These are phyloP conservation scores for Catocala sponsa DNA, from an alignment of 2,888 invertebrate genomes.

Conservation along the genomic window DNA sequence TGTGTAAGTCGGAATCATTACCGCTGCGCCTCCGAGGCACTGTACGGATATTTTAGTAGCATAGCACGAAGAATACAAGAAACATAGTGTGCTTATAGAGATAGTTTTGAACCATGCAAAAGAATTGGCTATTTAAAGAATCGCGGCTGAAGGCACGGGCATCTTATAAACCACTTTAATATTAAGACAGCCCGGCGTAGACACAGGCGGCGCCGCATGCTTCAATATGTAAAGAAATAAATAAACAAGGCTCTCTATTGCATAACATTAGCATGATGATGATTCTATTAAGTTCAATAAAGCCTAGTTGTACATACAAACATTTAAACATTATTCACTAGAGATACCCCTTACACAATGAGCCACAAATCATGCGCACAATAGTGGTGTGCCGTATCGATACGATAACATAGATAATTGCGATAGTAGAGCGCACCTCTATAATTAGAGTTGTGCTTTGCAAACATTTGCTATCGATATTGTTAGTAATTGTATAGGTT, in stretches of 20 bases:
- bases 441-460: conserved; percentile 48
- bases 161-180: too few relatives aligned
- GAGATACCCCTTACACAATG: conserved; percentile 31
- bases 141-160: too few relatives aligned
- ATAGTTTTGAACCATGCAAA: too few relatives aligned
- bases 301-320: conserved; percentile 24
- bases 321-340: conserved; percentile 10
- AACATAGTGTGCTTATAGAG: too few relatives aligned
- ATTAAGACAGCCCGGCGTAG: too few relatives aligned
- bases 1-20: too few relatives aligned
- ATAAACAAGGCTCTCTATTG: conserved; percentile 8
- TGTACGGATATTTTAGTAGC: too few relatives aligned
- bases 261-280: conserved; percentile 6
- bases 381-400: conserved; percentile 46
- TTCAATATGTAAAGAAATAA: neutral
- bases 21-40: too few relatives aligned
- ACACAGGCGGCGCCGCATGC: too few relatives aligned
- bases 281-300: conserved; percentile 5
- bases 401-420: conserved; percentile 59
- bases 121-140: too few relatives aligned
- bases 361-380: conserved; percentile 46
- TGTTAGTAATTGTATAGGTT: conserved; percentile 29
- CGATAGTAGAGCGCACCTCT: conserved; percentile 35
- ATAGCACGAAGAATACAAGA: too few relatives aligned
- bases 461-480: conserved; percentile 37